These are phyloP conservation scores for Melanocharis versteri DNA, from an alignment of 2,113 vertebrate genomes.

Conservation along the genomic window DNA sequence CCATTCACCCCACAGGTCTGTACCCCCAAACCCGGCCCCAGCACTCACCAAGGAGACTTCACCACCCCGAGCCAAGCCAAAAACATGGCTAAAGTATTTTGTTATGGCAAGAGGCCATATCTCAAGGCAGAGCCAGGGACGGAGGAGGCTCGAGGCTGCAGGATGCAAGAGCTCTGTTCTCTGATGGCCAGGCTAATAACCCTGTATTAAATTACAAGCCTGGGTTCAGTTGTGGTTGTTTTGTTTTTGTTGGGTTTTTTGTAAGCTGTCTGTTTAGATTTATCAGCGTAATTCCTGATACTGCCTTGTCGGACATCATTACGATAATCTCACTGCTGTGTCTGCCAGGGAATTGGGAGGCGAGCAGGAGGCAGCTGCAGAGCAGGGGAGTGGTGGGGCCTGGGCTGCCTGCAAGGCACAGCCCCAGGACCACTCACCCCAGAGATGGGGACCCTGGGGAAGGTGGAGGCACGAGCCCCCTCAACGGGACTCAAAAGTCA, in stretches of 20 bases:
- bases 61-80: background rate
- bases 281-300: slow-evolving; percentile 65
- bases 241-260: background rate
- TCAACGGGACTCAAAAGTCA: background rate
- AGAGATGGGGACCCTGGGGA: background rate
- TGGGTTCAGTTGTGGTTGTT: slow-evolving; percentile 18
- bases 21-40: background rate
- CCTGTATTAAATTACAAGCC: slow-evolving; percentile 67
- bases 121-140: background rate
- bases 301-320: slow-evolving; percentile 65
- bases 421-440: background rate
- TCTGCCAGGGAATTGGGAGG: slow-evolving; percentile 17
- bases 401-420: background rate
- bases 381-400: background rate
- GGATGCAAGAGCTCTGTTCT: slow-evolving; percentile 40
- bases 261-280: slow-evolving; percentile 69
- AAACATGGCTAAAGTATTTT: background rate
- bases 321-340: slow-evolving; percentile 49
- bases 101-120: background rate
- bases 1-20: background rate
- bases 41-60: background rate
- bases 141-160: background rate
- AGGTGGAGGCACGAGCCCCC: accelerated
- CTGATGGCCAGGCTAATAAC: slow-evolving; percentile 60
- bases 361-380: background rate